Base-by-base conservation (phyloP, 2,888 invertebrate species). In the Drosophila ustulata region DNA sequence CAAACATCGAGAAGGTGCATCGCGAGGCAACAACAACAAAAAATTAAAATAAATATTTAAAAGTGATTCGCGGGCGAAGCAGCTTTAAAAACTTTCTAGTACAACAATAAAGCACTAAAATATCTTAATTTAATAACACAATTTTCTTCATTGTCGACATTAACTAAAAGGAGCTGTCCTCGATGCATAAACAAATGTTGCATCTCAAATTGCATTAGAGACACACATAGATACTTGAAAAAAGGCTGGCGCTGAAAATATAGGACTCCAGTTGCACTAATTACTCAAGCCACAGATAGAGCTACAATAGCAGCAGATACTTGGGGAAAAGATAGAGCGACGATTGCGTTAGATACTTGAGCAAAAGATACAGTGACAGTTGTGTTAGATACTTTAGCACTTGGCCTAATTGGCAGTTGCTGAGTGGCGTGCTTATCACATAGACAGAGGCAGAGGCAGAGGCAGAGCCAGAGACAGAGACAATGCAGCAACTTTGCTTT, bases 361-460 rank as follows among this genome's bases (percentile, higher is more conserved):
- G 28, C 13, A 6, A 18, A 26, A 45, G 32, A 32, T 32, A 23
- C 25, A 43, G 32, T 23, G 26, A 32, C 61, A 61, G 57, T 26
- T 53, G 51, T 69, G 59, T 57, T 64, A 66, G 84, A 71, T 58
- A 78, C 70, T 43, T n/a, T 32, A 28, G 41, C 32, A 39, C 45
- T 68, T 49, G 51, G 75, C 56, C 88, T 82, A 87, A 85, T 88
- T 82, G 88, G 85, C 88, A 78, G 59, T 65, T 37, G 11, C 13
- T 37, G 23, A 34, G 45, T 34, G 52, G 23, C 23, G 9, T 32
- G 28, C 34, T 78, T 75, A 75, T 75, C 79, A 70, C 9, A 47
- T 25, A 25, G 55, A 56, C 32, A 55, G 18, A 18, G 18, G 18
- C 18, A 18, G 18, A 18, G 18, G 1, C 18, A 18, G 18, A 18